A percentile compares a stretch with the other conserved stretches of the same genome.
These are phyloP conservation scores for Lophochroa leadbeateri DNA, from an alignment of 2,113 vertebrate species.

Conservation along the genomic window DNA sequence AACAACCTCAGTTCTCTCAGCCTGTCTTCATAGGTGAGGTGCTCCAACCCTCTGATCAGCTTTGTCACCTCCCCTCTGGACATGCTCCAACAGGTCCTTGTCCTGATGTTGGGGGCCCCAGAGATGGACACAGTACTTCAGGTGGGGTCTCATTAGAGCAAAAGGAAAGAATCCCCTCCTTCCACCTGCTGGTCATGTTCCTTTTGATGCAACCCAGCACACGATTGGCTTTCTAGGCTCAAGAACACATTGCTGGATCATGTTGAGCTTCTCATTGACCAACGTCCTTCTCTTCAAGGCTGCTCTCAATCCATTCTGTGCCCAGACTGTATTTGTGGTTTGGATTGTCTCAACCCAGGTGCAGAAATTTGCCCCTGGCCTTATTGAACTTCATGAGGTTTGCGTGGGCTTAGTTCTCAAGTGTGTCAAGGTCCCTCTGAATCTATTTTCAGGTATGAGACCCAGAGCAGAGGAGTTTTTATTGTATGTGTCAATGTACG, in stretches of 20 bases:
- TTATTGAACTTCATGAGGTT: not conserved
- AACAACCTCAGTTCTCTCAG: not conserved
- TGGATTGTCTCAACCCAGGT: not conserved
- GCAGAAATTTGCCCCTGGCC: not conserved
- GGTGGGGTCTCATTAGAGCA: not conserved
- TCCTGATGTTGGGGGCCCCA: not conserved
- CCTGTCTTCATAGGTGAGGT: not conserved
- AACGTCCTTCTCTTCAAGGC: not conserved
- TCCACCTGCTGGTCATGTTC: not conserved
- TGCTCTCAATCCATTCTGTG: not conserved
- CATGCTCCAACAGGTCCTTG: not conserved
- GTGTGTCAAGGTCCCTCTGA: not conserved
- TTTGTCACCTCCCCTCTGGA: not conserved
- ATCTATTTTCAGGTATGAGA: not conserved
- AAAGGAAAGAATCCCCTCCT: not conserved
- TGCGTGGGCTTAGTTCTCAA: not conserved
- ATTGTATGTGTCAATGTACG: not conserved
- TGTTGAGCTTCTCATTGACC: not conserved
- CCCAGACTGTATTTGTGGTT: not conserved
- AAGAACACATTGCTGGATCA: not conserved
- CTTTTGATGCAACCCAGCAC: not conserved
- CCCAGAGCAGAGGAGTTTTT: not conserved
- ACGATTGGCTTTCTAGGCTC: not conserved
- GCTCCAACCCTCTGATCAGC: not conserved
- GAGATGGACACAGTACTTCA: not conserved